Evolutionary conservation across 2,888 invertebrate species (phyloP).

Genomic region (Cephonodes hylas): DNA sequence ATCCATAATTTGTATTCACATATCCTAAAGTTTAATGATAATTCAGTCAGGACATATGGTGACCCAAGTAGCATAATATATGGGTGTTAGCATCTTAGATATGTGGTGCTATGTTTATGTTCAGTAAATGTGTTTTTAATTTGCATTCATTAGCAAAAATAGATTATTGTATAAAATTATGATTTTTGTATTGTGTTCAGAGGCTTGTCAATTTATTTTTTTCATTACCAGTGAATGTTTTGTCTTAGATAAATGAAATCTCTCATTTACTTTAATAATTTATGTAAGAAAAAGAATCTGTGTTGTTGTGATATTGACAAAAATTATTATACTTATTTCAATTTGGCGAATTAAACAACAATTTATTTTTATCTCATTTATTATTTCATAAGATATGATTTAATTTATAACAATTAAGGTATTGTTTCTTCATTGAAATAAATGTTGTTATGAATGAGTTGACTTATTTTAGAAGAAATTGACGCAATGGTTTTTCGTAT

Average conservation of each 20-base stretch:
- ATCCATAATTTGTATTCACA: too few species aligned
- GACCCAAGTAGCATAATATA: not conserved
- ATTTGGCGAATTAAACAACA: not conserved
- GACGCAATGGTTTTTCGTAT: slow-evolving; percentile 79
- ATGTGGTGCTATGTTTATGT: slow-evolving; percentile 5
- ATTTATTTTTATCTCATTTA: slow-evolving; percentile 11
- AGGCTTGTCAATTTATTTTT: not conserved
- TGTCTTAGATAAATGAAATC: not conserved
- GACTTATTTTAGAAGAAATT: slow-evolving; percentile 56
- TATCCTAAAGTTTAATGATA: not conserved
- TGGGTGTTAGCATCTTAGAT: not conserved
- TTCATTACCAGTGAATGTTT: not conserved
- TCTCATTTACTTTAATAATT: not conserved
- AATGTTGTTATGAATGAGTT: slow-evolving; percentile 11
- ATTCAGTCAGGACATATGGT: not conserved
- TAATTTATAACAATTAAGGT: slow-evolving; percentile 1
- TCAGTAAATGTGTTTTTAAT: not conserved
- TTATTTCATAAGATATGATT: slow-evolving; percentile 9
- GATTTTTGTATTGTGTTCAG: not conserved
- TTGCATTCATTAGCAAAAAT: not conserved
- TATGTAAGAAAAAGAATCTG: not conserved
- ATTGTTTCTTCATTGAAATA: slow-evolving; percentile 2
- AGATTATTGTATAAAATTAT: not conserved
- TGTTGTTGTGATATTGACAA: slow-evolving; percentile 8
- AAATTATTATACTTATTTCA: not conserved